These are phyloP conservation scores for Planococcus citri DNA, from an alignment of 1,140 invertebrate genomes.

Conservation along the genomic window DNA sequence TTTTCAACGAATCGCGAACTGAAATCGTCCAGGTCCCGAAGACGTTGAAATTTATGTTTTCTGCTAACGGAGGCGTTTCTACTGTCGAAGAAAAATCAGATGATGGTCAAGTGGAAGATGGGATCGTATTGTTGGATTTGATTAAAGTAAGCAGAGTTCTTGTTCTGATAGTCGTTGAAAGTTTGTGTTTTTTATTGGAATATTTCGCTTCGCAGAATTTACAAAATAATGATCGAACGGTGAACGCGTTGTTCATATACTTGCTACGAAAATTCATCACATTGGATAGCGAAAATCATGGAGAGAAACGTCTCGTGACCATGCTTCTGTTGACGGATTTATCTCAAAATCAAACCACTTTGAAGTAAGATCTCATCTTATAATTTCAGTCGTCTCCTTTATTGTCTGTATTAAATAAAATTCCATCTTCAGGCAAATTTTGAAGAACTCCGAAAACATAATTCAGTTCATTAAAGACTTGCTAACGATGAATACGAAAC, in stretches of 20 bases:
- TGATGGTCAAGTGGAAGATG: not conserved
- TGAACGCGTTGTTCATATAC: not conserved
- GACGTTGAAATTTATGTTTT: not conserved
- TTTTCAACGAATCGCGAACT: not conserved
- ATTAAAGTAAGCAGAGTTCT: not conserved
- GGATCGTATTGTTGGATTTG: not conserved
- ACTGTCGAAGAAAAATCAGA: not conserved
- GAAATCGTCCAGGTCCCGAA: not conserved
- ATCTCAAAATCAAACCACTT: not conserved
- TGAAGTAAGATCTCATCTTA: not conserved
- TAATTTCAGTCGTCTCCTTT: not conserved
- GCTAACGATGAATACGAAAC: not conserved
- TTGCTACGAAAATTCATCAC: not conserved
- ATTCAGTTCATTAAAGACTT: not conserved
- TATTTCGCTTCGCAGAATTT: not conserved
- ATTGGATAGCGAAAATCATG: not conserved
- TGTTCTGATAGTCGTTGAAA: not conserved
- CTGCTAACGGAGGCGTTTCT: not conserved
- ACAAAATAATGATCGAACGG: not conserved
- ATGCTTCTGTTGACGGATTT: not conserved
- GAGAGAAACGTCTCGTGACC: not conserved
- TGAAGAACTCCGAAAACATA: constrained; percentile 9
- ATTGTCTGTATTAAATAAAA: not conserved
- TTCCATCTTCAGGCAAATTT: not conserved
- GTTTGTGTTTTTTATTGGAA: not conserved